These are phyloP conservation scores for Motacilla tschutschensis DNA, from an alignment of 2,113 vertebrate genomes.

Conservation along the genomic window DNA sequence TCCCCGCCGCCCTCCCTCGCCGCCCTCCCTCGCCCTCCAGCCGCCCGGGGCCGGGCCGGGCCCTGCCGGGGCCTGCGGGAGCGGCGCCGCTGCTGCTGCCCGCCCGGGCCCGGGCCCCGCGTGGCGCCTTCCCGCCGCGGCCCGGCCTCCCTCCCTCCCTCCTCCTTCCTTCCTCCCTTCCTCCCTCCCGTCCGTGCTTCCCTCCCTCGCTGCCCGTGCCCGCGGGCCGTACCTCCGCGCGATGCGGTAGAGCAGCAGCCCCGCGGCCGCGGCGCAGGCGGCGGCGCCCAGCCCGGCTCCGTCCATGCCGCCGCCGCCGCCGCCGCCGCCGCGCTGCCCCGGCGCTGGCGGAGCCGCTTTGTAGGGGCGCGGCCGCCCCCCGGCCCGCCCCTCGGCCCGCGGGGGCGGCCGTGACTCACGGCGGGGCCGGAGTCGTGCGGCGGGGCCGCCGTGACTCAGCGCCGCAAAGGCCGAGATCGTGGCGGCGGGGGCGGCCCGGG, in stretches of 20 bases:
- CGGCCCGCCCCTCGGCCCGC: background rate
- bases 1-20: background rate
- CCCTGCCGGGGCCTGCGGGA: background rate
- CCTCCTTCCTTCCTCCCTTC: background rate
- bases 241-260: conserved; percentile 82
- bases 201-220: no score
- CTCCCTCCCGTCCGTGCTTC: no score
- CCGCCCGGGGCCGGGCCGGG: background rate
- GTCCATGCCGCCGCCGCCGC: conserved; percentile 71
- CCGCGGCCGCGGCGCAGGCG: conserved; percentile 80
- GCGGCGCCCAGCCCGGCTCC: conserved; percentile 78
- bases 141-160: background rate
- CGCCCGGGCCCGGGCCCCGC: background rate
- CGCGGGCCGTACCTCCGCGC: conserved; percentile 78
- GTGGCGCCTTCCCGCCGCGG: background rate
- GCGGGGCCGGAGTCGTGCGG: no score
- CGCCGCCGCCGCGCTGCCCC: conserved; percentile 23
- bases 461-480: conserved; percentile 14
- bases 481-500: background rate
- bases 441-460: no score
- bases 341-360: conserved; percentile 45
- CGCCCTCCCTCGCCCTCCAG: no score
- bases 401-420: no score
- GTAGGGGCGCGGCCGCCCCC: conserved; percentile 38
- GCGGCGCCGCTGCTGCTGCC: background rate